These are phyloP conservation scores for Phalloptychus januarius DNA, from an alignment of 2,797 vertebrate species.

Conservation along the genomic window DNA sequence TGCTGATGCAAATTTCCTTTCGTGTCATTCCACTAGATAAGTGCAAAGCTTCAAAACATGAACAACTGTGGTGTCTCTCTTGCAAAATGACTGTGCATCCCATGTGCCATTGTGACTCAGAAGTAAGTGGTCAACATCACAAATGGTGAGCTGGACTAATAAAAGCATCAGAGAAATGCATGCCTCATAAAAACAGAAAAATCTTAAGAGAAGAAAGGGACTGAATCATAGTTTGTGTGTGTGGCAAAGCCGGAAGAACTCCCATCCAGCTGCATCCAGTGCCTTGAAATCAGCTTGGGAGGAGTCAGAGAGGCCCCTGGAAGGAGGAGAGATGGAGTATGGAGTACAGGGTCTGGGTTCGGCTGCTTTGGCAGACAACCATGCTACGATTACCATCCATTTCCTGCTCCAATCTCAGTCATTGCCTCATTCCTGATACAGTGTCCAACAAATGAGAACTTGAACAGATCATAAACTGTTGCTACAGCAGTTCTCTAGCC, in stretches of 20 bases:
- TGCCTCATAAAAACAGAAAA: constrained; percentile 43
- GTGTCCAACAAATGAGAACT: constrained; percentile 56
- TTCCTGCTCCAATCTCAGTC: constrained; percentile 69
- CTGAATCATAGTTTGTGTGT: constrained; percentile 57
- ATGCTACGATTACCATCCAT: constrained; percentile 36
- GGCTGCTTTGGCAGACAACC: constrained; percentile 47
- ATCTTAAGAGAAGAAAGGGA: constrained; percentile 11
- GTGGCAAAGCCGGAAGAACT: constrained; percentile 56
- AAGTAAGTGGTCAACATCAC: constrained; percentile 27
- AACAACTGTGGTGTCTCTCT: constrained; percentile 52
- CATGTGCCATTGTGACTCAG: constrained; percentile 41
- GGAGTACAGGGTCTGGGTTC: constrained; percentile 53
- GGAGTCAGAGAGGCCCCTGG: constrained; percentile 56
- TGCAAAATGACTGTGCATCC: constrained; percentile 38
- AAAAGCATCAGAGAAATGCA: constrained; percentile 64
- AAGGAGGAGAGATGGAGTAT: constrained; percentile 58
- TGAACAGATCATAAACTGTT: constrained; percentile 5
- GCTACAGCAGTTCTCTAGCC: not conserved
- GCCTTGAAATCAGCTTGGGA: constrained; percentile 67
- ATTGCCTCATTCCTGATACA: constrained; percentile 56
- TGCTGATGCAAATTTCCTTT: constrained; percentile 62
- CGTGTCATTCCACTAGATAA: constrained; percentile 48
- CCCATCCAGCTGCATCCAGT: constrained; percentile 73
- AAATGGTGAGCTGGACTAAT: constrained; percentile 64
- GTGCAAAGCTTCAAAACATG: constrained; percentile 37